These are phyloP conservation scores for Forpus xanthops DNA, from an alignment of 2,797 vertebrate genomes.

Conservation along the genomic window DNA sequence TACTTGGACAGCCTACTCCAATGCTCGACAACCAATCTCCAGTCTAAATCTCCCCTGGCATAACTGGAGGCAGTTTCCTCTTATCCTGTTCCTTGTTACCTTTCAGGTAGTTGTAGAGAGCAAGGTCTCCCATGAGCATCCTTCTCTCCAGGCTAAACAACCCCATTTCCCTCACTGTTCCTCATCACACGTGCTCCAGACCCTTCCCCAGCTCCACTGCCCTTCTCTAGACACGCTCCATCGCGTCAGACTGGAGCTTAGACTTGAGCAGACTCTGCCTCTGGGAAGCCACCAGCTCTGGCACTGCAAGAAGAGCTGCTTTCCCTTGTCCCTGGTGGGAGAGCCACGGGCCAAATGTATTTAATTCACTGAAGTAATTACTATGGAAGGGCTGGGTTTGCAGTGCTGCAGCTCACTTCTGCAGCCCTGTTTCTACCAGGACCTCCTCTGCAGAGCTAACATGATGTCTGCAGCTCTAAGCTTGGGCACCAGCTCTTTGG, in stretches of 20 bases:
- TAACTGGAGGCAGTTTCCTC: not conserved
- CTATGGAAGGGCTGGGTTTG: not conserved
- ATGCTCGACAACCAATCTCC: not conserved
- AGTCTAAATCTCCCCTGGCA: not conserved
- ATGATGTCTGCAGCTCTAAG: not conserved
- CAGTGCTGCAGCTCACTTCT: not conserved
- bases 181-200: not conserved
- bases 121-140: not conserved
- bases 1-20: not conserved
- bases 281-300: not conserved
- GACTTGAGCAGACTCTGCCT: not conserved
- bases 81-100: not conserved
- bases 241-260: not conserved
- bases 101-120: not conserved
- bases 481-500: not conserved
- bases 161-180: not conserved
- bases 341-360: not conserved
- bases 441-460: not conserved
- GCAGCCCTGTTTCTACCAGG: not conserved
- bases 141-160: not conserved
- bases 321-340: not conserved
- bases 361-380: not conserved
- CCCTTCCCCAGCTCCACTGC: not conserved
- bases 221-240: not conserved
- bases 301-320: not conserved